A percentile compares a stretch with the other conserved stretches of the same genome.
These are phyloP conservation scores for Ruditapes philippinarum DNA, from an alignment of 1,140 invertebrate genomes.

Conservation along the genomic window DNA sequence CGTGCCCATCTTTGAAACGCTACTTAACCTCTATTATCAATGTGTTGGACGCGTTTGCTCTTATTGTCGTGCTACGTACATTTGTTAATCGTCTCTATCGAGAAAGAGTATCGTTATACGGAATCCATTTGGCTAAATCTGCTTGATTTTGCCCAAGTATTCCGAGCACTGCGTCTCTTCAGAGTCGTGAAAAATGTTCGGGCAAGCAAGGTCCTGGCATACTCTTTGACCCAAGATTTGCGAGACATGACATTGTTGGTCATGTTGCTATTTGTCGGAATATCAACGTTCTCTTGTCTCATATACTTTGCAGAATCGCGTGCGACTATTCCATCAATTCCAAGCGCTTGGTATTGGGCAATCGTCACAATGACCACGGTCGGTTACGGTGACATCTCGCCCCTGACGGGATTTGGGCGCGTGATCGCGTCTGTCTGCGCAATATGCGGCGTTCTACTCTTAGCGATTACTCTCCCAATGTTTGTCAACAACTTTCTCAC, in stretches of 20 bases:
- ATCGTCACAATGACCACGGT: constrained; percentile 97
- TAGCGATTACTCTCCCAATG: constrained; percentile 91
- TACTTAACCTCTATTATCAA: constrained; percentile 95
- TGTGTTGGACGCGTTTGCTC: constrained; percentile 98
- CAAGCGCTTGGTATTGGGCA: constrained; percentile 97
- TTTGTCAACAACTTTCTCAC: constrained; percentile 94
- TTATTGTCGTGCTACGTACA: constrained; percentile 88
- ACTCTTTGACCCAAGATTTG: constrained; percentile 88
- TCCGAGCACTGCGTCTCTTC: constrained; percentile 98
- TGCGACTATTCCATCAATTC: constrained; percentile 91
- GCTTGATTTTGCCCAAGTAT: constrained; percentile 96
- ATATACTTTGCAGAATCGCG: constrained; percentile 85
- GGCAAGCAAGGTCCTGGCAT: constrained; percentile 94
- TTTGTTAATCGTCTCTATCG: background rate
- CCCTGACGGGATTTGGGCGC: constrained; percentile 76
- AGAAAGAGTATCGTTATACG: constrained; percentile 53
- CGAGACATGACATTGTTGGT: constrained; percentile 74
- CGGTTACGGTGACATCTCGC: constrained; percentile 97
- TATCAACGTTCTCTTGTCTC: constrained; percentile 73
- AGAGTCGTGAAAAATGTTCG: constrained; percentile 93
- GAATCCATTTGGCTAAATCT: constrained; percentile 48
- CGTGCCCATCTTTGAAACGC: constrained; percentile 83
- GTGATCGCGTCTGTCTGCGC: constrained; percentile 94
- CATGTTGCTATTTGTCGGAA: constrained; percentile 70
- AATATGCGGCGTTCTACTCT: constrained; percentile 89